A percentile compares a stretch with the other conserved stretches of the same genome.
Evolutionary conservation across 2,888 invertebrate species (phyloP).

Genomic region (Deroplatys truncata): DNA sequence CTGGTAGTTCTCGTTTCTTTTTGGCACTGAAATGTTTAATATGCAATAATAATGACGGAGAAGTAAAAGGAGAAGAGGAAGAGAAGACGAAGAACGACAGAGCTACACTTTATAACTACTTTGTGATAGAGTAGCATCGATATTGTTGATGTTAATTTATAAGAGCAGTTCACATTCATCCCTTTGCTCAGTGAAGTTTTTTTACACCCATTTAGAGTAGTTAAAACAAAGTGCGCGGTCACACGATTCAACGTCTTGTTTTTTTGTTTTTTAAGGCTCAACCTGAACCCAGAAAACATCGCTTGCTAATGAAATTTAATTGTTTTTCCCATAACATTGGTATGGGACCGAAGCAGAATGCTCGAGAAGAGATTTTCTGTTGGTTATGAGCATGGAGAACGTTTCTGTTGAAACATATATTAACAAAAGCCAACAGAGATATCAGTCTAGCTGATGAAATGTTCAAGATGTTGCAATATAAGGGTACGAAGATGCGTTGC

Average conservation of each 20-base stretch:
- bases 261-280: neutral
- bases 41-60: neutral
- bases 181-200: slow-evolving; percentile 2
- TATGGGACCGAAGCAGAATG: neutral
- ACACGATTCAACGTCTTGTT: neutral
- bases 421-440: neutral
- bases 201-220: neutral
- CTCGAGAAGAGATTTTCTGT: neutral
- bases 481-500: neutral
- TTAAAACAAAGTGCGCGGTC: neutral
- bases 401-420: neutral
- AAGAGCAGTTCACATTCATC: neutral
- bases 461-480: too few relatives aligned
- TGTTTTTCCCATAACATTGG: neutral
- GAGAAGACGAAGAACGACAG: neutral
- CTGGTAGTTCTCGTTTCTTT: neutral
- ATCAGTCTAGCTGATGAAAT: neutral
- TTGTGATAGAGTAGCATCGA: neutral
- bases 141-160: neutral
- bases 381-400: neutral
- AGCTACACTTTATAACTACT: neutral
- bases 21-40: neutral
- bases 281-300: neutral
- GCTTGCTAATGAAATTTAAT: neutral
- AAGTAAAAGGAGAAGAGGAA: neutral